Percentiles rank a stretch among this genome's conserved stretches.
phyloP scores from a whole-genome alignment of 1,140 invertebrate species.

The Panagrolaimus sp. region DNA sequence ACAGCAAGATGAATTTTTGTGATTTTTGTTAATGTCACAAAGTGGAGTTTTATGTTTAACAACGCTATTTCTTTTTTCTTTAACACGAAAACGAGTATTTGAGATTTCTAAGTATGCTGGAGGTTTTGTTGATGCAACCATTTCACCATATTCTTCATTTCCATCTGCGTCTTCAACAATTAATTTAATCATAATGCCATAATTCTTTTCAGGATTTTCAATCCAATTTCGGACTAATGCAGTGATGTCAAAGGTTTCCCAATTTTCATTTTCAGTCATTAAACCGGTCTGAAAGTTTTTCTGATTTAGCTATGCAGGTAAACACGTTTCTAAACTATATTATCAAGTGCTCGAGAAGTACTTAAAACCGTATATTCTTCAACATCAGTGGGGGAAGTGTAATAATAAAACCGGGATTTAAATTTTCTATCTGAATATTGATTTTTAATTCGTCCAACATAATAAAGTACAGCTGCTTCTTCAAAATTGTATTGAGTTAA shows the following conservation, averaged over 20 bases:
- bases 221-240: background rate
- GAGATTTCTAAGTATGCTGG: background rate
- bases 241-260: background rate
- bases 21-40: background rate
- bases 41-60: background rate
- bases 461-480: too few species aligned
- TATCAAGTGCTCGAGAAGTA: too few species aligned
- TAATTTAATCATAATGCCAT: background rate
- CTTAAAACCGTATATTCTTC: too few species aligned
- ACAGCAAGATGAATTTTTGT: conserved; percentile 17
- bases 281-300: too few species aligned
- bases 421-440: too few species aligned
- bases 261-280: background rate
- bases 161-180: background rate
- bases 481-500: too few species aligned
- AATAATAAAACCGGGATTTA: too few species aligned
- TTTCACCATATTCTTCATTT: background rate
- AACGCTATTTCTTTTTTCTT: background rate
- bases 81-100: background rate
- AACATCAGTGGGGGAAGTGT: too few species aligned
- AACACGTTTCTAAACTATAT: too few species aligned
- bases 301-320: too few species aligned
- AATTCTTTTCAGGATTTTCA: background rate
- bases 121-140: background rate
- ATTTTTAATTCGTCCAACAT: too few species aligned